phyloP scores from a whole-genome alignment of 2,113 vertebrate genomes.

The Syngnathus typhle region DNA sequence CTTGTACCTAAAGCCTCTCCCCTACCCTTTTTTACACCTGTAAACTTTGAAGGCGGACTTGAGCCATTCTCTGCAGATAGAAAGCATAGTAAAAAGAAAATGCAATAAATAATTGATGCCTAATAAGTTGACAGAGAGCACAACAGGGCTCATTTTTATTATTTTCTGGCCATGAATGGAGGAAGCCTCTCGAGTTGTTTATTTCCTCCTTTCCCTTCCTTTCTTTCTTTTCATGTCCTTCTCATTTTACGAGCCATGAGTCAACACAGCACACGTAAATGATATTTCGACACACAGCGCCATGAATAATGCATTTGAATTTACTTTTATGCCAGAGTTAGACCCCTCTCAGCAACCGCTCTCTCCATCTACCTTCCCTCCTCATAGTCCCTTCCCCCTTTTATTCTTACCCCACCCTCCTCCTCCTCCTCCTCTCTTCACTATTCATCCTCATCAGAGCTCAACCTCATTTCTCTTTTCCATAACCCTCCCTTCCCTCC shows the following conservation, averaged over 20 bases:
- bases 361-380: slow-evolving; percentile 20
- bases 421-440: slow-evolving; percentile 40
- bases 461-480: slow-evolving; percentile 46
- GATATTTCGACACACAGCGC: slow-evolving; percentile 71
- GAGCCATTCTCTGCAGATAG: slow-evolving; percentile 35
- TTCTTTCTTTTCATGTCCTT: slow-evolving; percentile 70
- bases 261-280: slow-evolving; percentile 73
- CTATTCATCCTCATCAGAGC: slow-evolving; percentile 51
- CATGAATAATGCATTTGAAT: slow-evolving; percentile 74
- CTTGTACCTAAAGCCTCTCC: neutral
- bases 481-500: slow-evolving; percentile 19
- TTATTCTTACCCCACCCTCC: slow-evolving; percentile 1
- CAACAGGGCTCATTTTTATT: slow-evolving; percentile 31
- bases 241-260: slow-evolving; percentile 72
- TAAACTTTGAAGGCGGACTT: slow-evolving; percentile 35
- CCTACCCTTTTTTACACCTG: slow-evolving; percentile 21
- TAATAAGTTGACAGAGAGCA: slow-evolving; percentile 55
- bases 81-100: slow-evolving; percentile 55
- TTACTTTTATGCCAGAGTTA: slow-evolving; percentile 71
- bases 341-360: slow-evolving; percentile 56
- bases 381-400: slow-evolving; percentile 4
- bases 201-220: slow-evolving; percentile 54
- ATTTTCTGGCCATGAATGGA: slow-evolving; percentile 55
- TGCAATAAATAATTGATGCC: slow-evolving; percentile 61
- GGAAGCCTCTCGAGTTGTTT: slow-evolving; percentile 62